These are phyloP conservation scores for Pelecanus crispus DNA, from an alignment of 2,113 vertebrate genomes.

Conservation along the genomic window DNA sequence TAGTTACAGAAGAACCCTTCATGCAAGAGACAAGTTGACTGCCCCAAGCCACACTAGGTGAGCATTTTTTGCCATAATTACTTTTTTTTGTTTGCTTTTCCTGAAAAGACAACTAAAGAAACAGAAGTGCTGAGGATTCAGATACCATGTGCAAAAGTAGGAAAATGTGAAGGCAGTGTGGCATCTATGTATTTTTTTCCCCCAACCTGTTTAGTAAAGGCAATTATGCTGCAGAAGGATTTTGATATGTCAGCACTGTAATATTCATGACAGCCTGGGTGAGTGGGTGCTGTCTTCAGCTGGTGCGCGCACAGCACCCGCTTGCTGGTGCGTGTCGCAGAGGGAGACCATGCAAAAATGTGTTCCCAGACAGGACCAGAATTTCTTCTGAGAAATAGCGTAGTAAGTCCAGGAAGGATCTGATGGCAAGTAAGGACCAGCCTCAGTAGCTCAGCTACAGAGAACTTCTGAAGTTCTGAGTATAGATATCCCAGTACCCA, in stretches of 20 bases:
- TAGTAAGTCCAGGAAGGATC: background rate
- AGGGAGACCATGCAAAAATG: background rate
- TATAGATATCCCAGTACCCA: rapidly evolving
- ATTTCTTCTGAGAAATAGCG: background rate
- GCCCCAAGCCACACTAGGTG: background rate
- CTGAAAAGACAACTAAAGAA: background rate
- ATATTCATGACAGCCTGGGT: background rate
- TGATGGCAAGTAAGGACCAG: background rate
- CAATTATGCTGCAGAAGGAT: background rate
- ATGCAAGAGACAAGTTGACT: rapidly evolving
- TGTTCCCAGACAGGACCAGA: background rate
- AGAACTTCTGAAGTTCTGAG: background rate
- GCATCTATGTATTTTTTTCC: rapidly evolving
- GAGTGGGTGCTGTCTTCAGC: background rate
- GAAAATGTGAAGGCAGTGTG: rapidly evolving
- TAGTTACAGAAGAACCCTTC: background rate
- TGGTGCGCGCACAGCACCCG: background rate
- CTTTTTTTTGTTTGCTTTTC: background rate
- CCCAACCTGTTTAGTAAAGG: background rate
- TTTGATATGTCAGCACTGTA: background rate
- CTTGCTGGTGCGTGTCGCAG: background rate
- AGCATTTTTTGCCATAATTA: background rate
- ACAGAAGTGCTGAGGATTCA: background rate
- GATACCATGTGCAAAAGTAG: rapidly evolving
- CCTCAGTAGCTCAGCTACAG: background rate